Conservation (phyloP, 2,113 vertebrate genomes). For the Chionodraco myersi region DNA sequence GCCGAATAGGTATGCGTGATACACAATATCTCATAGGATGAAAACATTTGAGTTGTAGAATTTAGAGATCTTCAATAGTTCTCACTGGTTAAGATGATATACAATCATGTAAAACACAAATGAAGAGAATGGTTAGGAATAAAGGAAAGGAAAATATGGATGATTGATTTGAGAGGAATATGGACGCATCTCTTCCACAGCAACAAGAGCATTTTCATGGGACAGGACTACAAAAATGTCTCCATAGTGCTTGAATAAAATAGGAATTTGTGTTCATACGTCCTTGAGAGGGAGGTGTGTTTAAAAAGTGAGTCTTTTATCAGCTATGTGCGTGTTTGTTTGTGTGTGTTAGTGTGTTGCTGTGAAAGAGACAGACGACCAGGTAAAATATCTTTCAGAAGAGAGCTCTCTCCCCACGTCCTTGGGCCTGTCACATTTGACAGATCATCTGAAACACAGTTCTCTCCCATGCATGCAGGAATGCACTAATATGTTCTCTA, state of each 20-base stretch:
- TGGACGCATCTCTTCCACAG: conserved; percentile 47
- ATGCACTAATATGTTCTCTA: conserved; percentile 80
- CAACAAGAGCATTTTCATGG: conserved; percentile 59
- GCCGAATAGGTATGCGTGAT: background rate
- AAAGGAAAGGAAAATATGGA: too few species aligned
- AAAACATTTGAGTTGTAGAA: background rate
- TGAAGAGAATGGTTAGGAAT: too few species aligned
- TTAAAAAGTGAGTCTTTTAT: conserved; percentile 83
- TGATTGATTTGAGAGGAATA: conserved; percentile 43
- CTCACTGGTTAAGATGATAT: too few species aligned
- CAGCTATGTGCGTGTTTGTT: conserved; percentile 48
- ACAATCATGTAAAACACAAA: too few species aligned
- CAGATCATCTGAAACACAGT: conserved; percentile 65
- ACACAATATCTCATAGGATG: background rate
- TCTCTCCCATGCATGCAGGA: conserved; percentile 65
- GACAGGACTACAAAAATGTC: conserved; percentile 43
- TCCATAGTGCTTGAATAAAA: conserved; percentile 61
- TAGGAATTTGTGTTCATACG: conserved; percentile 72
- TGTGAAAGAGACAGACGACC: conserved; percentile 40
- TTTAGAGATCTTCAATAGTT: background rate
- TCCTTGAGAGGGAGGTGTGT: conserved; percentile 76
- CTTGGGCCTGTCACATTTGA: conserved; percentile 72
- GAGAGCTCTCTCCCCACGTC: conserved; percentile 52
- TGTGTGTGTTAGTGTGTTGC: conserved; percentile 13
- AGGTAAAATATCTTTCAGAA: conserved; percentile 61